Evolutionary conservation across 2,888 invertebrate genomes (phyloP).

Genomic region (Drosophila kokeensis): DNA sequence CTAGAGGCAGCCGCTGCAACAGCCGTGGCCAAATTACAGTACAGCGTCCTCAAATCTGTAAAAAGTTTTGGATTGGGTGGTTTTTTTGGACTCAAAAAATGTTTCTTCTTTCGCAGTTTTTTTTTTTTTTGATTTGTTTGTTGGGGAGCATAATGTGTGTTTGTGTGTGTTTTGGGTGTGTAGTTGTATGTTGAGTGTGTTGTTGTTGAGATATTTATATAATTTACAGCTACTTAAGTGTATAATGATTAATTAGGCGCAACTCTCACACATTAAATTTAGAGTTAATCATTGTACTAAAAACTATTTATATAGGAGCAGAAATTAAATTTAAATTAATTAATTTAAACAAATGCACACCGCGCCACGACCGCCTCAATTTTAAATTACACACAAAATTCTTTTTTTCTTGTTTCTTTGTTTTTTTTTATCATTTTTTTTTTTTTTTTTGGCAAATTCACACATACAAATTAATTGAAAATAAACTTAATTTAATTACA

Average conservation of each 20-base stretch:
- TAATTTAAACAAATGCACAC: conserved; percentile 41
- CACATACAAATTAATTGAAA: conserved; percentile 39
- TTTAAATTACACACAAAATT: conserved; percentile 41
- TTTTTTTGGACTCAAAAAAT: conserved; percentile 75
- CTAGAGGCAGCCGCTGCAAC: conserved; percentile 82
- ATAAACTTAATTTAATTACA: conserved; percentile 53
- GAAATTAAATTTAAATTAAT: conserved; percentile 35
- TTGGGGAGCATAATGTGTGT: conserved; percentile 14
- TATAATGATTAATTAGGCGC: conserved; percentile 54
- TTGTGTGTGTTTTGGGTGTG: conserved; percentile 14
- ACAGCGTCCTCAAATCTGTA: conserved; percentile 85
- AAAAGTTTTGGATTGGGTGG: conserved; percentile 82
- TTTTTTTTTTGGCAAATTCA: conserved; percentile 5
- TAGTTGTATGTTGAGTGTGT: background rate
- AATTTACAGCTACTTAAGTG: conserved; percentile 57
- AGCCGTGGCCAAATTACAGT: conserved; percentile 84
- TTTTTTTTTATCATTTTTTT: background rate
- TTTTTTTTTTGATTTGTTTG: conserved; percentile 13
- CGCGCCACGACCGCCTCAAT: conserved; percentile 56
- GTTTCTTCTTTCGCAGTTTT: conserved; percentile 50
- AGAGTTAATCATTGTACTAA: conserved; percentile 44
- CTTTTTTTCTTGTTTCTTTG: background rate
- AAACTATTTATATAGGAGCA: conserved; percentile 25
- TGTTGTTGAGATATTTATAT: conserved; percentile 14
- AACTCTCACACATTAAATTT: conserved; percentile 48